These are phyloP conservation scores for Sipha maydis DNA, from an alignment of 2,888 invertebrate species.

Conservation along the genomic window DNA sequence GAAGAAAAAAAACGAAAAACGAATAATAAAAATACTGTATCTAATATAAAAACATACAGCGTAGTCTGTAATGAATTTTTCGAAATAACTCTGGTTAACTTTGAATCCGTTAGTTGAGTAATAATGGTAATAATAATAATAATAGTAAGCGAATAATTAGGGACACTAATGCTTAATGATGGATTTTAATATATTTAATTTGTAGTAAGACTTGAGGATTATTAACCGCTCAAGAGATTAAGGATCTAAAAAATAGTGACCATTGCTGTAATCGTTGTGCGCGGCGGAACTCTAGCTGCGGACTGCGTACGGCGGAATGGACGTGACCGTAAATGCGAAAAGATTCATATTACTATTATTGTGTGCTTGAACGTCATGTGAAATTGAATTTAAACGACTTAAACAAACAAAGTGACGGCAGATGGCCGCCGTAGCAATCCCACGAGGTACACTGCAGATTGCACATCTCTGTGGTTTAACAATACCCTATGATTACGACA, in stretches of 20 bases:
- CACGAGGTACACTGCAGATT: conserved; percentile 17
- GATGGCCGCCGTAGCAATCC: not conserved
- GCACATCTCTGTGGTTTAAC: conserved; percentile 15
- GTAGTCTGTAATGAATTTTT: not conserved
- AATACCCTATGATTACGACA: conserved; percentile 3
- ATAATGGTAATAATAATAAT: too few species aligned
- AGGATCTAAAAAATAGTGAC: not conserved
- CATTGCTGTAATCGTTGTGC: not conserved
- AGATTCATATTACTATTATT: conserved; percentile 17
- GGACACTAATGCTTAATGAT: too few species aligned
- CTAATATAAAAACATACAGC: not conserved
- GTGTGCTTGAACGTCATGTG: conserved; percentile 30
- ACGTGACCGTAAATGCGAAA: conserved; percentile 44
- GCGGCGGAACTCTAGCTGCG: not conserved
- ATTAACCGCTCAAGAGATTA: too few species aligned
- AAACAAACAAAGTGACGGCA: conserved; percentile 26
- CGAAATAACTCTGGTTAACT: not conserved
- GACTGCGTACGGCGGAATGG: not conserved
- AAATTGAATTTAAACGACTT: conserved; percentile 47
- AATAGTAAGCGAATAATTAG: not conserved
- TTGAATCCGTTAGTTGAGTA: not conserved
- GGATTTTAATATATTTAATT: too few species aligned
- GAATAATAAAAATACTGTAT: not conserved
- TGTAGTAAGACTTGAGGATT: too few species aligned
- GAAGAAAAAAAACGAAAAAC: not conserved